Conservation (phyloP, 2,797 vertebrate species). For the Morelia viridis region DNA sequence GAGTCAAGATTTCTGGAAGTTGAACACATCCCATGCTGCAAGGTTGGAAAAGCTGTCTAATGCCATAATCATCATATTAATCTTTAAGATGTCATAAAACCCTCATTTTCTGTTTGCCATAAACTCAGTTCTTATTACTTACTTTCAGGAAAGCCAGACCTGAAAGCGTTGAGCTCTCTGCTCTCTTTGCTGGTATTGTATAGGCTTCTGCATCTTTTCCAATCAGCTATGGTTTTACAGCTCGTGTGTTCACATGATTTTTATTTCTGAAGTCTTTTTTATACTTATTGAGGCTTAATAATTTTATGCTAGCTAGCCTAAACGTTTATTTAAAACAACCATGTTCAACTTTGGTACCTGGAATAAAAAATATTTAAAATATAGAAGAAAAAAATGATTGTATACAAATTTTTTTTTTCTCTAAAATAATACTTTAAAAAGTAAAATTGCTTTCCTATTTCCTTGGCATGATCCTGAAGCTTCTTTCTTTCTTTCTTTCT, state of each 20-base stretch:
- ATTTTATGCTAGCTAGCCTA: neutral
- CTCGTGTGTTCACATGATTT: neutral
- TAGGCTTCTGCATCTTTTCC: neutral
- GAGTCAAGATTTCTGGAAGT: neutral
- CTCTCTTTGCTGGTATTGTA: neutral
- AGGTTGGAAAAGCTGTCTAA: neutral
- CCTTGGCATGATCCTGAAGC: neutral
- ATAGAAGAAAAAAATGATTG: neutral
- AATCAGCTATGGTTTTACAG: neutral
- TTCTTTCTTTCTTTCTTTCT: neutral
- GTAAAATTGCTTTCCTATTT: neutral
- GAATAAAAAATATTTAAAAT: neutral
- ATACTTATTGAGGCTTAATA: neutral
- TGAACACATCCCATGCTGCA: neutral
- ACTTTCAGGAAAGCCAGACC: neutral
- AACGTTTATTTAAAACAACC: neutral
- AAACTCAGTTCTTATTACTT: neutral
- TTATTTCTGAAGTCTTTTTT: neutral
- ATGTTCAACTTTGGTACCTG: neutral
- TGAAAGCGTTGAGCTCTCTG: neutral
- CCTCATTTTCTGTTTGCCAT: neutral
- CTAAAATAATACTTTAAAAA: neutral
- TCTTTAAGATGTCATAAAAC: neutral
- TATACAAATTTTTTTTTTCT: neutral
- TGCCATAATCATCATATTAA: neutral